These are phyloP conservation scores for Rugalucina vietnamica DNA, from an alignment of 2,888 invertebrate genomes.

Conservation along the genomic window DNA sequence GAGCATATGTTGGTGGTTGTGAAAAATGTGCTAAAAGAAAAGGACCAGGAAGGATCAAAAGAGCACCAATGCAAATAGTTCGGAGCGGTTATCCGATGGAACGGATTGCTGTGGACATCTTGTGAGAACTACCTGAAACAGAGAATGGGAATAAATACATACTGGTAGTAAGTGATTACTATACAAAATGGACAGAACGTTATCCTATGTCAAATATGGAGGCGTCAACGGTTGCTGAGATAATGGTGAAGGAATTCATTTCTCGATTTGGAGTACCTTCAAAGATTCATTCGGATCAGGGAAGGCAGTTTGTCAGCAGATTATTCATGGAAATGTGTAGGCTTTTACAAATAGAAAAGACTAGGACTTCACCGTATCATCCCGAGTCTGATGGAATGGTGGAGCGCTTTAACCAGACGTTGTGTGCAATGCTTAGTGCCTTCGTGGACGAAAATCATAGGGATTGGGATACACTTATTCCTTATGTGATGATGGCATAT, in stretches of 20 bases:
- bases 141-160: background rate
- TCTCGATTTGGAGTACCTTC: constrained; percentile 10
- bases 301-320: constrained; percentile 14
- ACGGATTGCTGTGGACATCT: background rate
- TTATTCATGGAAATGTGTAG: constrained; percentile 17
- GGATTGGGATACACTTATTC: too few relatives aligned
- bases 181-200: background rate
- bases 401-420: too few relatives aligned
- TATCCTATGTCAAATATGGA: too few relatives aligned
- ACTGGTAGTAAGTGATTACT: background rate
- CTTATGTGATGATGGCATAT: too few relatives aligned
- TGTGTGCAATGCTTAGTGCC: too few relatives aligned
- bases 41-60: constrained; percentile 3
- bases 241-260: background rate
- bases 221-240: too few relatives aligned
- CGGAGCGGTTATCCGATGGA: background rate
- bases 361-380: too few relatives aligned
- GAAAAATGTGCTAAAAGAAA: background rate
- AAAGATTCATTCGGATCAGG: constrained; percentile 12
- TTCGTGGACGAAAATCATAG: too few relatives aligned
- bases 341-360: constrained; percentile 9
- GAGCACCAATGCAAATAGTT: too few relatives aligned
- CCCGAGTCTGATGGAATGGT: too few relatives aligned
- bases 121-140: background rate
- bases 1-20: background rate